These are phyloP conservation scores for Microplitis manilae DNA, from an alignment of 2,888 invertebrate species.

Conservation along the genomic window DNA sequence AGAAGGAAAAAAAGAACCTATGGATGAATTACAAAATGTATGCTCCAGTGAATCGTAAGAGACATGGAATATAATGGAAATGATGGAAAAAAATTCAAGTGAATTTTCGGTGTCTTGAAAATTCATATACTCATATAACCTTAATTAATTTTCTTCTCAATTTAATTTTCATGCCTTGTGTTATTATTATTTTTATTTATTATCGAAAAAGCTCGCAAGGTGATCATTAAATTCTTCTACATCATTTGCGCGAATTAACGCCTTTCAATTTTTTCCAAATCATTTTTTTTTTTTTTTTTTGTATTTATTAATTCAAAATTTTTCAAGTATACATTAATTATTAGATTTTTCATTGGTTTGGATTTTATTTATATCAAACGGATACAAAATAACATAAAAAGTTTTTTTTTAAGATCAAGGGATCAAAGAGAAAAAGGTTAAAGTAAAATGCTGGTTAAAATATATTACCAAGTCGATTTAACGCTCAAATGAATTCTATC, in stretches of 20 bases:
- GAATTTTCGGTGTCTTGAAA: constrained; percentile 2
- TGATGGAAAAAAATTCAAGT: constrained; percentile 21
- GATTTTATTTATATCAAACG: too few relatives aligned
- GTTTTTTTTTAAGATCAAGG: neutral
- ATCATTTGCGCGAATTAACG: constrained; percentile 44
- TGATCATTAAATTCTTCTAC: constrained; percentile 61
- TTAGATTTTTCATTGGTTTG: too few relatives aligned
- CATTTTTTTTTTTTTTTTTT: neutral
- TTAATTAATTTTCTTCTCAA: neutral
- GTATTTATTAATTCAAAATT: neutral
- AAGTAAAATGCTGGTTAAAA: constrained; percentile 15
- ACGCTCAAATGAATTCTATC: constrained; percentile 19
- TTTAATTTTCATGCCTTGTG: neutral
- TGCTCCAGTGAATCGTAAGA: constrained; percentile 24
- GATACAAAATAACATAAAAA: too few relatives aligned
- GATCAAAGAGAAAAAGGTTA: neutral
- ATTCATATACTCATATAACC: neutral
- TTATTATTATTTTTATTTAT: constrained; percentile 15
- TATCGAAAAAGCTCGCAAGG: constrained; percentile 7
- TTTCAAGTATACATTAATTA: too few relatives aligned
- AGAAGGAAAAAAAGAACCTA: neutral
- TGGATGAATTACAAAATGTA: constrained; percentile 28
- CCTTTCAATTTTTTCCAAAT: neutral
- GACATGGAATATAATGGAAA: neutral
- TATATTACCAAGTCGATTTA: constrained; percentile 21